A percentile compares a stretch with the other conserved stretches of the same genome.
These are phyloP conservation scores for Temnothorax nylanderi DNA, from an alignment of 1,140 invertebrate species.

Conservation along the genomic window DNA sequence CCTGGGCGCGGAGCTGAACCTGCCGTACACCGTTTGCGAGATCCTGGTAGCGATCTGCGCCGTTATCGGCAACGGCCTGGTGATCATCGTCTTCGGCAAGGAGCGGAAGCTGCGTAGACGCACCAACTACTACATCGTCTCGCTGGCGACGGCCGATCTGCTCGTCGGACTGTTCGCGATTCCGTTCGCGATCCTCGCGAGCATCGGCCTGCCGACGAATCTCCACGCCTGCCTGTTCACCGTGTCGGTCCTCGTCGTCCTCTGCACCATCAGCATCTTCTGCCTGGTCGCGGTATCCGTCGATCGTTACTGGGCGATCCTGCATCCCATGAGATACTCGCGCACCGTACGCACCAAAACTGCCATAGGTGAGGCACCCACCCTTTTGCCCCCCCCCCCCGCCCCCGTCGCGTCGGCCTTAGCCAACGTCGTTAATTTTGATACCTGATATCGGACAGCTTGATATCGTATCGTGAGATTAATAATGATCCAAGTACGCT, in stretches of 20 bases:
- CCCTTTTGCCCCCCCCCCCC: too few relatives aligned
- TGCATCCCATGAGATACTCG: conserved; percentile 95
- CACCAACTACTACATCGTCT: conserved; percentile 97
- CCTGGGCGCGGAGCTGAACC: conserved; percentile 84
- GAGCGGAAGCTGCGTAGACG: conserved; percentile 91
- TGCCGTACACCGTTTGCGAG: conserved; percentile 91
- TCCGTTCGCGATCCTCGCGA: conserved; percentile 94
- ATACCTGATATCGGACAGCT: not conserved
- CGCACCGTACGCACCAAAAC: conserved; percentile 94
- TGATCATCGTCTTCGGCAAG: conserved; percentile 93
- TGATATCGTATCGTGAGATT: not conserved
- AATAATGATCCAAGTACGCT: not conserved
- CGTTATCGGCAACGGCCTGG: conserved; percentile 93
- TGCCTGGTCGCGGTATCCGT: conserved; percentile 95
- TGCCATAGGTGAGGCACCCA: conserved; percentile 90
- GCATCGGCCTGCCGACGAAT: conserved; percentile 91
- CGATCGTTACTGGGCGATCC: conserved; percentile 96
- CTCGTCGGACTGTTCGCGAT: conserved; percentile 92
- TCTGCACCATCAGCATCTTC: conserved; percentile 97
- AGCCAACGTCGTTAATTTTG: conserved; percentile 28
- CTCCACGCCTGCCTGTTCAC: conserved; percentile 94
- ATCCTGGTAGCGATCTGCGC: conserved; percentile 93
- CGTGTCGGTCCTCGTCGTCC: conserved; percentile 93
- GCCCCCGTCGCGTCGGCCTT: not conserved
- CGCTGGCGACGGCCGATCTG: conserved; percentile 94